Percentiles rank a stretch among this genome's conserved stretches.
phyloP scores from a whole-genome alignment of 1,140 invertebrate species.

The Littorina saxatilis region DNA sequence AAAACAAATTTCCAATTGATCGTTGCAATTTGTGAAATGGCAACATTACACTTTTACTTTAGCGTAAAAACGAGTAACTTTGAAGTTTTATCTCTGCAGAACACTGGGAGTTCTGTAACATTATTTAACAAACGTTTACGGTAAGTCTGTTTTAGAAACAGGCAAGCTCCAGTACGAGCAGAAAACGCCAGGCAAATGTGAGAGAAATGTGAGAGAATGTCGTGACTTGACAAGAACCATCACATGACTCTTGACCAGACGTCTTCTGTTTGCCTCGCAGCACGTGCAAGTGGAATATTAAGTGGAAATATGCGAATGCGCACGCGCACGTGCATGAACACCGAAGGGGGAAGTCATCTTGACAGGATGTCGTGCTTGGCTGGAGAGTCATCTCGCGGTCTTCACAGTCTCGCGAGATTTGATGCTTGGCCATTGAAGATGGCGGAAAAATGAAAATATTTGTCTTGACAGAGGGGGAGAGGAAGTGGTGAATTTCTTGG shows the following conservation, averaged over 20 bases:
- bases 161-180: too few species aligned
- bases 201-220: too few species aligned
- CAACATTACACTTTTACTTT: too few species aligned
- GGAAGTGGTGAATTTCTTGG: neutral
- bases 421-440: conserved; percentile 19
- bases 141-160: too few species aligned
- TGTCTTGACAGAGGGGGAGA: neutral
- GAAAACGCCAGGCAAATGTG: too few species aligned
- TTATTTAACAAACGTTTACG: too few species aligned
- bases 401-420: neutral
- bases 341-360: neutral
- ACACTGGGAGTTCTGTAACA: too few species aligned
- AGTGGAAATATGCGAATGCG: conserved; percentile 5
- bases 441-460: conserved; percentile 24
- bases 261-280: neutral
- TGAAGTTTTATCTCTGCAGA: too few species aligned
- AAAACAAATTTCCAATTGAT: too few species aligned
- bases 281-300: conserved; percentile 26
- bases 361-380: neutral
- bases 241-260: neutral
- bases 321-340: conserved; percentile 5
- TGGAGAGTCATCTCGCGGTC: neutral
- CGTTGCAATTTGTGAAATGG: too few species aligned
- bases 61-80: too few species aligned
- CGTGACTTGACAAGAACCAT: neutral